Percentiles rank a stretch among this genome's conserved stretches.
Evolutionary conservation across 2,113 vertebrate genomes (phyloP).

Genomic region (Labrus mixtus): DNA sequence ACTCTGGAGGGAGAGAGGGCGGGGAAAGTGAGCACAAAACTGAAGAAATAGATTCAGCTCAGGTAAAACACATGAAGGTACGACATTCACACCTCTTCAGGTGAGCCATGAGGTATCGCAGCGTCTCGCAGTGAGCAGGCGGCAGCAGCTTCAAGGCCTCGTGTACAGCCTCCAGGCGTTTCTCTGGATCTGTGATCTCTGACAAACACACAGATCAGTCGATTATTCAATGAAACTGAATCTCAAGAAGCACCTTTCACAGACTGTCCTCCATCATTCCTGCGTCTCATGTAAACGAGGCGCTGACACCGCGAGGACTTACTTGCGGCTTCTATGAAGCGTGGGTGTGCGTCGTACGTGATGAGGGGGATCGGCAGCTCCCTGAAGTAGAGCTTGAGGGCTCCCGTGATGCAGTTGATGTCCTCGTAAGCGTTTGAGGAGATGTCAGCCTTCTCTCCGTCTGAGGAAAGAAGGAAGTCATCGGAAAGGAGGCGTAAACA

Average conservation of each 20-base stretch:
- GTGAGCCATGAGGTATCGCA: slow-evolving; percentile 98
- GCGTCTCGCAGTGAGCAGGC: slow-evolving; percentile 96
- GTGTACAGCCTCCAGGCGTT: slow-evolving; percentile 94
- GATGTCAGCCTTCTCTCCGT: slow-evolving; percentile 98
- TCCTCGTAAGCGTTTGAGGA: slow-evolving; percentile 97
- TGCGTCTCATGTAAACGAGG: slow-evolving; percentile 15
- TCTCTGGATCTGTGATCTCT: slow-evolving; percentile 93
- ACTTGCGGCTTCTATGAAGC: slow-evolving; percentile 93
- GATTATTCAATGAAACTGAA: too few species aligned
- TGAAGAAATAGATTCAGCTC: too few species aligned
- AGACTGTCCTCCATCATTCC: not conserved
- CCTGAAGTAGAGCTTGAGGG: slow-evolving; percentile 99
- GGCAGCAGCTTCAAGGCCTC: slow-evolving; percentile 96
- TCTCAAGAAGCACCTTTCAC: too few species aligned
- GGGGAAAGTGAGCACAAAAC: not conserved
- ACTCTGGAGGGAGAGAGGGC: slow-evolving; percentile 81
- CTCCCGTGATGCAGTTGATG: slow-evolving; percentile 99
- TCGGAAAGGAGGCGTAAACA: not conserved
- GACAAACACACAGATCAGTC: slow-evolving; percentile 37
- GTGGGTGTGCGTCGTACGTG: slow-evolving; percentile 97
- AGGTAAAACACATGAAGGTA: not conserved
- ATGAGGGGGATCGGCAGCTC: slow-evolving; percentile 98
- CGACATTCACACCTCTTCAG: slow-evolving; percentile 90
- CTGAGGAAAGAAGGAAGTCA: slow-evolving; percentile 67
- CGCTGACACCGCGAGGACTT: slow-evolving; percentile 23